phyloP scores from a whole-genome alignment of 1,140 invertebrate species.

The Plutomurus gul region DNA sequence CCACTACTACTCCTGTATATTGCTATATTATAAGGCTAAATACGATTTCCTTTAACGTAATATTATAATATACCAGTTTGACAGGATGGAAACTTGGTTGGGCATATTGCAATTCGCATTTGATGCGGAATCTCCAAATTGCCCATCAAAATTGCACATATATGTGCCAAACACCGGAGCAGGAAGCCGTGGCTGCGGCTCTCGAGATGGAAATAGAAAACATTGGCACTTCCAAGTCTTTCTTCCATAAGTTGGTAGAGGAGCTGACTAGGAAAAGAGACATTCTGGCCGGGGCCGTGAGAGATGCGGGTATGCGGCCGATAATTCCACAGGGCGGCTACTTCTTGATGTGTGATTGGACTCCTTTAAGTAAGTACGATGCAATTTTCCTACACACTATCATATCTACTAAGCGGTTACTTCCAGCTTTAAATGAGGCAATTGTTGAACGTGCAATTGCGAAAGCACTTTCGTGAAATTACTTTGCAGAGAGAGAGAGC shows the following conservation, averaged over 20 bases:
- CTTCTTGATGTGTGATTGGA: slow-evolving; percentile 94
- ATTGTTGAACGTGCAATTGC: not conserved
- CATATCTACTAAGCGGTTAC: not conserved
- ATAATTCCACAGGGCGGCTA: slow-evolving; percentile 95
- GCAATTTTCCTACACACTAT: not conserved
- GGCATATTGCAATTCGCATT: slow-evolving; percentile 82
- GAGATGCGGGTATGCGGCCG: slow-evolving; percentile 82
- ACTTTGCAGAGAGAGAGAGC: not conserved
- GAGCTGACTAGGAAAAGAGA: slow-evolving; percentile 85
- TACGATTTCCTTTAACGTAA: not conserved
- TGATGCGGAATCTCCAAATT: slow-evolving; percentile 81
- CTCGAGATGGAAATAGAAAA: slow-evolving; percentile 83
- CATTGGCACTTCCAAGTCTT: slow-evolving; percentile 77
- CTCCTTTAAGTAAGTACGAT: slow-evolving; percentile 63
- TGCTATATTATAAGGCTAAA: not conserved
- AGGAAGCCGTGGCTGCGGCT: slow-evolving; percentile 89
- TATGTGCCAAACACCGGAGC: slow-evolving; percentile 79
- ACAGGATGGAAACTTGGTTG: slow-evolving; percentile 98
- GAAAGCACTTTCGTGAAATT: not conserved
- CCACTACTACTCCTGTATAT: too few relatives aligned
- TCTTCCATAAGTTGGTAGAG: slow-evolving; percentile 76
- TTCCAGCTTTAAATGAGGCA: not conserved
- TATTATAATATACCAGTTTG: slow-evolving; percentile 68
- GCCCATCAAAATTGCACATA: slow-evolving; percentile 95
- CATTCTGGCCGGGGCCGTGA: slow-evolving; percentile 75